Evolutionary conservation across 2,888 invertebrate species (phyloP), one percentile per base, ranked within the genome.

Genomic region (Acanthosepion pharaonis): DNA sequence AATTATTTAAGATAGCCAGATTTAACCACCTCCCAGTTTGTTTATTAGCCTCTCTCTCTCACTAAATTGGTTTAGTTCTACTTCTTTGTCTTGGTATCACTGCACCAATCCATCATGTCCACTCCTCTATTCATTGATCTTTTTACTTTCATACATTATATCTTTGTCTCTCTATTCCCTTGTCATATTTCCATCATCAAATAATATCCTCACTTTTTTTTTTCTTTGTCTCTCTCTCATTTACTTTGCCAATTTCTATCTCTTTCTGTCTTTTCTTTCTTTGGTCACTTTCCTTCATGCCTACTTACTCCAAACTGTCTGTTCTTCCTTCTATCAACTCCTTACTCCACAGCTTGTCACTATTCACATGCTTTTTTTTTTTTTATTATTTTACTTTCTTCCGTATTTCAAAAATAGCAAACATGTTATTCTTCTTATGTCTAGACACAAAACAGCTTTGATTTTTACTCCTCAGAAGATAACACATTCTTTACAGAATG

Each of bases 401-500:
- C 8, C 11, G 9, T 25, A 78, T 28, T 28, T 28, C 78, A 78
- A 28, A 78, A 78, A 78, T 78, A 78, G 28, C 78, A 78, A 78
- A 78, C 78, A 78, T 78, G 78, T 78, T 78, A 78, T 78, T 78
- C 78, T 78, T 78, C 78, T 78, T 78, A 9, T 78, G 78, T 78
- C 78, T 78, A 78, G 78, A 78, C 78, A 78, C 78, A 78, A 25
- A 78, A 78, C 78, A 78, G 28, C 78, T 78, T 78, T n/a, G 78
- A 78, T 78, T 78, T 28, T 42, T 42, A 42, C 28, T 78, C 8
- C 28, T 8, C 78, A 78, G 78, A 25, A n/a, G n/a, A 28, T 28
- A 78, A 78, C 78, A 9, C 78, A n/a, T 78, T n/a, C 28, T 8
- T 28, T n/a, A 6, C 25, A 78, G 78, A 78, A 9, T 78, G 28